phyloP scores from a whole-genome alignment of 1,140 invertebrate genomes.

The Brachionus manjavacas region DNA sequence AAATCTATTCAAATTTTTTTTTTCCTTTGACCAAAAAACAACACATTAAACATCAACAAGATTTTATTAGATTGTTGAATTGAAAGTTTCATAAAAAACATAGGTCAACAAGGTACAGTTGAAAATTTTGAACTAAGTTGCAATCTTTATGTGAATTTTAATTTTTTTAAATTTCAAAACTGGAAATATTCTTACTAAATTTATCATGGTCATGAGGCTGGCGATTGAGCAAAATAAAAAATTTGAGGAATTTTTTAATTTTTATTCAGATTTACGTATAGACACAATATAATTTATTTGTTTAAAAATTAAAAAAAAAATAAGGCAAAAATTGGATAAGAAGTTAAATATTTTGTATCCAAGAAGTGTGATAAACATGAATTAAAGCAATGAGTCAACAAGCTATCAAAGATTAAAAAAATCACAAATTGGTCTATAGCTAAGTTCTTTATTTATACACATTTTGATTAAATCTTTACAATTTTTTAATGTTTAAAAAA shows the following conservation, averaged over 20 bases:
- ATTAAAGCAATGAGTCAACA: background rate
- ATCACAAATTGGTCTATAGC: background rate
- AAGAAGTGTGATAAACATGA: background rate
- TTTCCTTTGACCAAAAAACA: too few species aligned
- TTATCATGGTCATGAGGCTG: too few species aligned
- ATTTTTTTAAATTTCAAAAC: too few species aligned
- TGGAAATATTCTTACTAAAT: too few species aligned
- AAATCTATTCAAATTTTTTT: too few species aligned
- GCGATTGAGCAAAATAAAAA: too few species aligned
- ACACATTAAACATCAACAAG: too few species aligned
- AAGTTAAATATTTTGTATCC: background rate
- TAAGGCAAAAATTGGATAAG: background rate
- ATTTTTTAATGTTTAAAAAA: slow-evolving; percentile 1
- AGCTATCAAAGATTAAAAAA: background rate
- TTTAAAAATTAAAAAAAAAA: background rate
- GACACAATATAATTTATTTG: background rate
- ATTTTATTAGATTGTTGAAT: too few species aligned
- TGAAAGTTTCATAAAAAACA: too few species aligned
- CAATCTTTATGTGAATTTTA: too few species aligned
- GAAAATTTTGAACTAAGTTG: too few species aligned
- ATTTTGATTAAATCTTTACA: slow-evolving; percentile 27
- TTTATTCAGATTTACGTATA: background rate
- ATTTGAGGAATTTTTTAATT: background rate
- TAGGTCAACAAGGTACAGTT: too few species aligned
- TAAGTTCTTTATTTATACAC: slow-evolving; percentile 15